Evolutionary conservation across 2,113 vertebrate genomes (phyloP).

Genomic region (Calonectris borealis): DNA sequence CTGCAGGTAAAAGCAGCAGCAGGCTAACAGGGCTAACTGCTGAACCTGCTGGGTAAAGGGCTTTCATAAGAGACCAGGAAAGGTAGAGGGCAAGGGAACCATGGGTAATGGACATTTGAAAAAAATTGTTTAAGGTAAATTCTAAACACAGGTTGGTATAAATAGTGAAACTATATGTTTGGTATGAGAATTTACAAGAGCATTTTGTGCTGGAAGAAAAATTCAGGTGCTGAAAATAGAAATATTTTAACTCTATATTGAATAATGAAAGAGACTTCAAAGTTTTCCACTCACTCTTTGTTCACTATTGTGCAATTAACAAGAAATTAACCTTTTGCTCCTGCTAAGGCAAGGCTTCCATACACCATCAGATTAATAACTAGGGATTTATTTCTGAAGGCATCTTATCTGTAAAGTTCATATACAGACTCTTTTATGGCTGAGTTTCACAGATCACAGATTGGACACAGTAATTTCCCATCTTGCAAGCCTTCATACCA

Average conservation of each 20-base stretch:
- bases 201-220: neutral
- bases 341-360: neutral
- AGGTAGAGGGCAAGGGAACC: neutral
- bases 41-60: neutral
- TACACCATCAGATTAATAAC: neutral
- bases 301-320: neutral
- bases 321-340: neutral
- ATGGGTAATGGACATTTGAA: neutral
- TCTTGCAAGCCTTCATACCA: neutral
- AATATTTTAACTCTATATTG: neutral
- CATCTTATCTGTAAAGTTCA: neutral
- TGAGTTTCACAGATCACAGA: neutral
- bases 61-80: neutral
- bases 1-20: neutral
- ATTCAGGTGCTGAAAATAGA: neutral
- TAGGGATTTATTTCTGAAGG: neutral
- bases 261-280: neutral
- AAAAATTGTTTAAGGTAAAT: neutral
- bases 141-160: neutral
- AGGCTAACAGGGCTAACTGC: neutral
- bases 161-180: neutral
- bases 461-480: neutral
- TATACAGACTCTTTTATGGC: rapidly evolving
- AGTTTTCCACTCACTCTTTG: neutral
- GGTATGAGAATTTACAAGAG: neutral